Conservation (phyloP, 1,140 invertebrate genomes). For the Heliothis subflexa region DNA sequence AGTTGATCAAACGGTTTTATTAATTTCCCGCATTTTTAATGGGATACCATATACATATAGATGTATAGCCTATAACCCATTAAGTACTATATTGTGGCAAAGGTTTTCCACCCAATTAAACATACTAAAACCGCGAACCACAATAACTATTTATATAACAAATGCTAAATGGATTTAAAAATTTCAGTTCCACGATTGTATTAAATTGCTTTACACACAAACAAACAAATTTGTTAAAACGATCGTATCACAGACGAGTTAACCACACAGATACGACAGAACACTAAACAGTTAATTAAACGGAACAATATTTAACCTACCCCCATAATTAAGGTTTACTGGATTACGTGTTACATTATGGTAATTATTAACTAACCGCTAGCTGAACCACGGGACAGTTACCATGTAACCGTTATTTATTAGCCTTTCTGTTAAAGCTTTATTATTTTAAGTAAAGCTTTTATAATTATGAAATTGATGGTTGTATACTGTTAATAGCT, state of each 20-base stretch:
- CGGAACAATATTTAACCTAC: slow-evolving; percentile 28
- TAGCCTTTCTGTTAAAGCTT: background rate
- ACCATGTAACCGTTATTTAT: slow-evolving; percentile 25
- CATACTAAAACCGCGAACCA: no score
- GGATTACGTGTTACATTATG: slow-evolving; percentile 34
- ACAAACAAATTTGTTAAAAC: no score
- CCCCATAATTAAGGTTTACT: slow-evolving; percentile 30
- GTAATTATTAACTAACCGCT: slow-evolving; percentile 33
- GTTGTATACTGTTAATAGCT: background rate
- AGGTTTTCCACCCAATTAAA: no score
- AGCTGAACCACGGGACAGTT: slow-evolving; percentile 18
- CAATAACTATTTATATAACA: background rate
- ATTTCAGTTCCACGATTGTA: background rate
- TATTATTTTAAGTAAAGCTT: slow-evolving; percentile 1
- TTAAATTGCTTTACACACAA: no score
- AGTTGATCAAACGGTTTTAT: no score
- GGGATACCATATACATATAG: no score
- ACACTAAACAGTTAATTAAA: slow-evolving; percentile 25
- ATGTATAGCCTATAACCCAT: no score
- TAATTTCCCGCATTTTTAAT: no score
- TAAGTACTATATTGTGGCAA: background rate
- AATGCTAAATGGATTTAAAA: background rate
- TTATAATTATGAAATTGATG: slow-evolving; percentile 4
- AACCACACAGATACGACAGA: slow-evolving; percentile 14
- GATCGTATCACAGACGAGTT: background rate